Percentiles rank a stretch among this genome's conserved stretches.
phyloP scores from a whole-genome alignment of 37 sponge, comb jelly and placozoan genomes.

The Theonella swinhoei region DNA sequence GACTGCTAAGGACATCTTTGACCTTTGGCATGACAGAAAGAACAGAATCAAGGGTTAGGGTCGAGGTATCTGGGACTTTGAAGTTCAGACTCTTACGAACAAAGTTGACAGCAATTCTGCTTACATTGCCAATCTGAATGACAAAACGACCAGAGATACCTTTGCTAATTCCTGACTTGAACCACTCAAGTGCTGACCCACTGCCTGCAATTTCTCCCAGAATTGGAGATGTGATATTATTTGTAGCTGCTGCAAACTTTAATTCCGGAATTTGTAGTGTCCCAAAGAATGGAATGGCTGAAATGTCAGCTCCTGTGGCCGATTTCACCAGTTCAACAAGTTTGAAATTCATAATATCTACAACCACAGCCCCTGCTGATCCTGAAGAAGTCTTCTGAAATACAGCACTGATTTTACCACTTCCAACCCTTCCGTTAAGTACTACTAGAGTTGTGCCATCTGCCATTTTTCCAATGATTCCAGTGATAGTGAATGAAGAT shows the following conservation, averaged over 20 bases:
- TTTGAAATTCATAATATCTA: background rate
- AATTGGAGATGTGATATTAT: background rate
- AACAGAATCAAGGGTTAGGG: background rate
- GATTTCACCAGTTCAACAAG: background rate
- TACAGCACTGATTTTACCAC: background rate
- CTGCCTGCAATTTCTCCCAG: background rate
- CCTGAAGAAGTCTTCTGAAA: background rate
- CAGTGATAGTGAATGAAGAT: background rate
- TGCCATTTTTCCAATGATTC: background rate
- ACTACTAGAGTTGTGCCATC: background rate
- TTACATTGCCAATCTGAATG: background rate
- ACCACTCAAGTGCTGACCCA: background rate
- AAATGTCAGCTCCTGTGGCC: background rate
- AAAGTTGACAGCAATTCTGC: background rate
- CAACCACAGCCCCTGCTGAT: background rate
- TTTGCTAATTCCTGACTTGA: background rate
- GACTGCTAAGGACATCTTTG: background rate
- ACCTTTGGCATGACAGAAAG: background rate
- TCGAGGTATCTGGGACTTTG: background rate
- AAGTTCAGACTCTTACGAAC: background rate
- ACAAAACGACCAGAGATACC: background rate
- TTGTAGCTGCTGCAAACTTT: background rate
- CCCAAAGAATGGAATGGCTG: background rate
- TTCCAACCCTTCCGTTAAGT: background rate
- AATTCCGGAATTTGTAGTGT: background rate